A percentile compares a stretch with the other conserved stretches of the same genome.
Evolutionary conservation across 1,140 invertebrate genomes (phyloP).

Genomic region (Bathynomus jamesi): DNA sequence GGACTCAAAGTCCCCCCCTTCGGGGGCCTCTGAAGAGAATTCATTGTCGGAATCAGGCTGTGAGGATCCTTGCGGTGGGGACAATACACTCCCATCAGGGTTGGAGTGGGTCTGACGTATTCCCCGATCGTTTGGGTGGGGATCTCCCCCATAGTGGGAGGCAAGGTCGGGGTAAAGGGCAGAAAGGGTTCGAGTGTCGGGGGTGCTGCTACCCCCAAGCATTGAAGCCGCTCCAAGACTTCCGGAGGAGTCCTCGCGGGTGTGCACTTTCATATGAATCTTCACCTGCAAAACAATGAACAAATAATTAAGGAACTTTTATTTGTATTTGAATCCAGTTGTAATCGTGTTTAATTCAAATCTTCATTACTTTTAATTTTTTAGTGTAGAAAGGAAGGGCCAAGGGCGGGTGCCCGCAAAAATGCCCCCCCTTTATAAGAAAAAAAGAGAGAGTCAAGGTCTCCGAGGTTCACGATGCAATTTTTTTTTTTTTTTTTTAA

Average conservation of each 20-base stretch:
- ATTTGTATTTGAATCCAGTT: background rate
- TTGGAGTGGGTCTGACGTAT: slow-evolving; percentile 24
- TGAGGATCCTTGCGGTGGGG: slow-evolving; percentile 22
- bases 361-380: background rate
- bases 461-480: too few relatives aligned
- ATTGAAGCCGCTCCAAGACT: slow-evolving; percentile 21
- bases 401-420: too few relatives aligned
- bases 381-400: too few relatives aligned
- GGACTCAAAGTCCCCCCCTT: slow-evolving; percentile 9
- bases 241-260: slow-evolving; percentile 29
- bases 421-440: too few relatives aligned
- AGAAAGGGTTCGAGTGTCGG: slow-evolving; percentile 10
- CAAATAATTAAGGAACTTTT: background rate
- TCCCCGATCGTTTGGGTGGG: slow-evolving; percentile 17
- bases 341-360: background rate
- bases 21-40: slow-evolving; percentile 30
- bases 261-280: slow-evolving; percentile 37
- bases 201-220: slow-evolving; percentile 15
- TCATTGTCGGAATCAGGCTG: slow-evolving; percentile 37
- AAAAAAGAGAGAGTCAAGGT: too few relatives aligned
- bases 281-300: slow-evolving; percentile 26
- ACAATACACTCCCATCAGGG: slow-evolving; percentile 26
- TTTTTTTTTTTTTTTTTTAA: background rate
- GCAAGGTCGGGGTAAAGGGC: slow-evolving; percentile 26
- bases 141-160: slow-evolving; percentile 10